Evolutionary conservation across 2,888 invertebrate genomes (phyloP).

Genomic region (Litoditis marina): DNA sequence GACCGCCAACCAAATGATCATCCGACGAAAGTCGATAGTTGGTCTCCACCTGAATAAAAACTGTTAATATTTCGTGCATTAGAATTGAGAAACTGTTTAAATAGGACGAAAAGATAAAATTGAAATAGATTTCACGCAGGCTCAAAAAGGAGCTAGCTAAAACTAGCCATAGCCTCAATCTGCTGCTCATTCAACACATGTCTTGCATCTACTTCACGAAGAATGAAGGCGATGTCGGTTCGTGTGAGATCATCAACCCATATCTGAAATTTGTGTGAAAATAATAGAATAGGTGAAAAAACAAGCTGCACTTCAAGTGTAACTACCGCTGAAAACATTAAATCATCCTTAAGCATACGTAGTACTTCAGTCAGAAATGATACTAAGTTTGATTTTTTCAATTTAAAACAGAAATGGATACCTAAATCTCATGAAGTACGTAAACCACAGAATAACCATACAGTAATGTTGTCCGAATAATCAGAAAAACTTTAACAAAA

Average conservation of each 20-base stretch:
- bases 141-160: no score
- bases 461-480: no score
- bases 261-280: conserved; percentile 19
- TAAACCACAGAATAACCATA: no score
- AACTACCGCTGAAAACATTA: not conserved
- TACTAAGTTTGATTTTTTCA: no score
- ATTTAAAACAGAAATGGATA: no score
- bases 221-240: conserved; percentile 36
- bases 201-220: conserved; percentile 30
- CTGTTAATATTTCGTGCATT: not conserved
- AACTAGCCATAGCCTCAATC: conserved; percentile 29
- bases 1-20: conserved; percentile 71
- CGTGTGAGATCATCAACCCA: conserved; percentile 48
- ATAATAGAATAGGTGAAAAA: not conserved
- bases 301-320: not conserved
- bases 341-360: no score
- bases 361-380: no score
- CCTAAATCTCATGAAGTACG: no score
- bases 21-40: conserved; percentile 14
- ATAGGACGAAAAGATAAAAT: not conserved
- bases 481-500: no score
- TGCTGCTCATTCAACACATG: conserved; percentile 18
- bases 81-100: not conserved
- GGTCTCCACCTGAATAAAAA: conserved; percentile 9
- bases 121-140: no score